Evolutionary conservation across 2,113 vertebrate genomes (phyloP), one percentile per base, ranked within the genome.

Genomic region (Oryzias javanicus): DNA sequence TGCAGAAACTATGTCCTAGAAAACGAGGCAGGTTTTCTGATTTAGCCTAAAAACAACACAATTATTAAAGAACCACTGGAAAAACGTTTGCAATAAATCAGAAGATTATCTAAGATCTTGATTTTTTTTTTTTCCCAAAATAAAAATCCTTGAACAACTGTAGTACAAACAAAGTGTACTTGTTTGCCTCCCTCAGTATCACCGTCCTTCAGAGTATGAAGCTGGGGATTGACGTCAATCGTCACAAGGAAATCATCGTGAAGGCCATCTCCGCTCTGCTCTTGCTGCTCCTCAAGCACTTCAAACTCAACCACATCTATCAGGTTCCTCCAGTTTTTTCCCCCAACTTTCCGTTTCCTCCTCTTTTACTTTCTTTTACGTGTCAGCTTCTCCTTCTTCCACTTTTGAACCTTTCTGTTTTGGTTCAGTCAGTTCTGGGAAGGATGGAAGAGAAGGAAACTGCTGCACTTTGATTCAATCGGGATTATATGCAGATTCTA

Each of bases 121-220:
- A 19, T 40, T 22, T 52, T 6, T 3, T 51, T 24, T 51, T 3
- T 50, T 1, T 14, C n/a, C n/a, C n/a, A n/a, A 50, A 25, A 68
- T 57, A 40, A 20, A 40, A 14, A 18, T 53, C 17, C n/a, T 46
- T 29, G n/a, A 18, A 52, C 15, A 54, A 15, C 15, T 35, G 14
- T 51, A 51, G 17, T 35, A 2, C 57, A 69, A 15, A 51, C 20
- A 49, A 8, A 15, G 17, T 42, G 14, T 14, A 1, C 61, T 20
- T 45, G 13, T 45, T 45, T 63, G 15, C 56, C n/a, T 76, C 1
- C 20, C 66, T 18, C 86, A 99, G 97, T 14, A 91, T 96, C 88
- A 99, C 96, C 0, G 95, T 99, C 45, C 92, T 99, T 3, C 96
- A 98, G 90, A 99, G 97, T 89, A 99, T 98, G 97, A 99, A 97